Evolutionary conservation across 2,888 invertebrate species (phyloP), one percentile per base, ranked within the genome.

Genomic region (Parnassius smintheus): DNA sequence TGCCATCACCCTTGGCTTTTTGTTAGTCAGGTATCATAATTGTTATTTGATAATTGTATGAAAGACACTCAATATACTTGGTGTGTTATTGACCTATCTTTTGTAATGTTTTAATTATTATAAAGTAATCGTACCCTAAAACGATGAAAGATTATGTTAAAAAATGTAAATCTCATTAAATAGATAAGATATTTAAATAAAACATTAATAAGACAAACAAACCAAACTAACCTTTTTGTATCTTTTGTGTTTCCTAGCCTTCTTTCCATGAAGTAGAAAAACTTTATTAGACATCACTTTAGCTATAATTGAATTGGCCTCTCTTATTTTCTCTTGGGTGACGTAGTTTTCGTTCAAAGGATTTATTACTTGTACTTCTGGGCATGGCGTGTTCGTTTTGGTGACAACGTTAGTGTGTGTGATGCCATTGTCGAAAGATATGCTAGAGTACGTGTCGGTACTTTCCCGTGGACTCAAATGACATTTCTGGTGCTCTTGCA

Each of bases 251-350:
- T 72, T 75, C 49, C 71, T 75, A 2, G 73, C 74, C 62, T 67
- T 71, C 61, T 78, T 79, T 0, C 78, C 66, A 22, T 77, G 71
- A 11, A 73, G 56, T n/a, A 81, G 74, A 65, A 90, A 90, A 54
- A 85, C 72, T 54, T 84, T 78, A 62, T 82, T 86, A 0, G 83
- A 78, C 75, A 88, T 83, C 0, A 88, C 84, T 66, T 85, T 87
- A 0, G 86, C 85, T 46, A 90, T 83, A 3, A 89, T 83, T 0
- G 80, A 78, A 57, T 88, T 82, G 1, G 86, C 88, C 35, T 76
- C 71, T 22, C 73, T 69, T 0, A 78, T 73, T 25, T 76, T 74
- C 2, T 79, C 73, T 56, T 66, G 12, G 2, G 46, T 52, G 1
- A 52, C 35, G 41, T 52, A 53, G 7, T 66, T 59, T 1, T 70